Percentiles rank a stretch among this genome's conserved stretches.
These are phyloP conservation scores for Tauraco hartlaubi DNA, from an alignment of 2,797 vertebrate genomes.

Conservation along the genomic window DNA sequence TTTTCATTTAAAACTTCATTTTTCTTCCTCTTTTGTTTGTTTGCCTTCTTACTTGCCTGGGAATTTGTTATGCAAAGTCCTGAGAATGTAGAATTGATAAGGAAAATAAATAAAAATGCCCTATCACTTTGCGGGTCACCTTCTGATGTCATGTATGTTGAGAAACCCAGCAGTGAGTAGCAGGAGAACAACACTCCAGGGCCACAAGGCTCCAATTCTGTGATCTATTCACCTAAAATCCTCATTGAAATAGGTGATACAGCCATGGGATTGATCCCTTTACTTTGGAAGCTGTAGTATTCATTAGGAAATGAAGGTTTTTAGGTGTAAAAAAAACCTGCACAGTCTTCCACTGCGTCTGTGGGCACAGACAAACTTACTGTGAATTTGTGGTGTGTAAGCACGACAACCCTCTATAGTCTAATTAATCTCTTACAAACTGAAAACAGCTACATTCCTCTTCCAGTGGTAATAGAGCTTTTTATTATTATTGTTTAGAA, in stretches of 20 bases:
- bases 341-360: fast-evolving
- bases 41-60: background rate
- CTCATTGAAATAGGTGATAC: fast-evolving
- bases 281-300: background rate
- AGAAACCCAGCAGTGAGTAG: background rate
- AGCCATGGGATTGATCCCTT: background rate
- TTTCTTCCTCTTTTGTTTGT: background rate
- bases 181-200: background rate
- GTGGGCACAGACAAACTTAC: background rate
- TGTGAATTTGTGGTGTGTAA: background rate
- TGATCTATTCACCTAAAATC: background rate
- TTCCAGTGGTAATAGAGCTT: background rate
- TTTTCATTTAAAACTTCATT: background rate
- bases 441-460: background rate
- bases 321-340: background rate
- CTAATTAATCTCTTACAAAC: background rate
- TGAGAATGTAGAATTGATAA: background rate
- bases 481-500: constrained; percentile 31
- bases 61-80: background rate
- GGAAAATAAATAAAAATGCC: background rate
- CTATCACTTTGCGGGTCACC: background rate
- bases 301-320: background rate
- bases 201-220: background rate
- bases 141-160: background rate
- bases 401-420: background rate